Evolutionary conservation across 2,888 invertebrate species (phyloP), one percentile per base, ranked within the genome.

Genomic region (Baronia brevicornis): DNA sequence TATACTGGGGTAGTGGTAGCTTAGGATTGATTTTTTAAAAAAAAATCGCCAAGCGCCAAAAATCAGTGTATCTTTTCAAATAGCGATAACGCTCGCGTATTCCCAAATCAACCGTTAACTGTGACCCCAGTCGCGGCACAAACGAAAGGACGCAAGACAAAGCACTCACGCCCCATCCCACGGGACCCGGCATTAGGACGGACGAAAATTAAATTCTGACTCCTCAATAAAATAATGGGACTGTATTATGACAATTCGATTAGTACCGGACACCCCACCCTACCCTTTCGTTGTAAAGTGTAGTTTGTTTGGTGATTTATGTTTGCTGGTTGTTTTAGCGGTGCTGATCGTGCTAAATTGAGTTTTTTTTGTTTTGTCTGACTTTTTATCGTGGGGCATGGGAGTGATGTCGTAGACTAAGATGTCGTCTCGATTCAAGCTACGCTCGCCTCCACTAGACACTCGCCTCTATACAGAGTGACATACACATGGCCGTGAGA

Each of bases 201-300:
- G 47, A 44, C 46, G 46, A 59, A 63, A 74, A 73, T 75, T 72
- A 70, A 75, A 73, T 75, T 73, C 54, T 43, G 50, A 36, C 51
- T 43, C 50, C 61, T 62, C 72, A 70, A 70, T 73, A 73, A 71
- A 71, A 74, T 73, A 73, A 73, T 68, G 63, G 64, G 41, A 54
- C 47, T 50, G 58, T 54, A 67, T 70, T 67, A 69, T 70, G 63
- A 69, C 66, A 63, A 70, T 70, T 69, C 57, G 63, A 70, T 70
- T 63, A 62, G 51, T 27, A 15, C 29, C 41, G 44, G 51, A 48
- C 49, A 49, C 57, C 57, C 49, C n/a, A n/a, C n/a, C 35, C 35
- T 49, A 54, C 47, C 55, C 54, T 49, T 56, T 54, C 41, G 32
- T 34, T 39, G n/a, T 39, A 31, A 33, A 42, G 39, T 45, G 42